Evolutionary conservation across 2,113 vertebrate species (phyloP).

Genomic region (Heptranchias perlo): DNA sequence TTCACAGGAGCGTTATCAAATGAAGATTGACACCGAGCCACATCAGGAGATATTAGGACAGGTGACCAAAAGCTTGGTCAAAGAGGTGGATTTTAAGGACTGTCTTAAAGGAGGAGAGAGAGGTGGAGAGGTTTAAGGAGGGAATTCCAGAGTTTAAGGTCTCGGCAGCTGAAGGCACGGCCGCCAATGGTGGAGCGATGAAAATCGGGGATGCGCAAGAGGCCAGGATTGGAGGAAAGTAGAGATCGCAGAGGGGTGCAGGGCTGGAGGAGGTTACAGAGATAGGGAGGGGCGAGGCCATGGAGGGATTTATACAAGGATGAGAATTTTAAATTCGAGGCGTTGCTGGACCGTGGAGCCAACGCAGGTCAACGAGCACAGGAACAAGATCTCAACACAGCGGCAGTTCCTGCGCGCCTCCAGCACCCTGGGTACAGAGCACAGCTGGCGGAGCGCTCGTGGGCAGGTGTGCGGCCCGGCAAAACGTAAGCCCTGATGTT

Average conservation of each 20-base stretch:
- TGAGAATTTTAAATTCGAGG: background rate
- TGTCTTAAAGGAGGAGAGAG: background rate
- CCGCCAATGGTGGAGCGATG: background rate
- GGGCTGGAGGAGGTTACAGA: too few species aligned
- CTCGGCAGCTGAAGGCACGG: background rate
- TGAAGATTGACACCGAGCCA: too few species aligned
- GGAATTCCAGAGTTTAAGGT: background rate
- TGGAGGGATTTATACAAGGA: background rate
- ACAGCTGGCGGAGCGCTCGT: background rate
- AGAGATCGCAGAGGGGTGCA: too few species aligned
- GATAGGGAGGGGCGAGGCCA: too few species aligned
- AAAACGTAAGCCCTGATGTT: background rate
- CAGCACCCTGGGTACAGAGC: background rate
- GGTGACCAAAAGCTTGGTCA: too few species aligned
- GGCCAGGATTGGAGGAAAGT: background rate
- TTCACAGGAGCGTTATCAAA: background rate
- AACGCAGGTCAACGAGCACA: too few species aligned
- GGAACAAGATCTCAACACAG: background rate
- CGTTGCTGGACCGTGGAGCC: too few species aligned
- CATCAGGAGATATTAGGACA: too few species aligned
- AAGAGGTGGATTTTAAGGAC: background rate
- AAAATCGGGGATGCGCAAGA: background rate
- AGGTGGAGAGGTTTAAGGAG: background rate
- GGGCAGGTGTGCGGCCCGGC: background rate
- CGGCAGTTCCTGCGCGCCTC: background rate